Evolutionary conservation across 2,113 vertebrate genomes (phyloP).

Genomic region (Chinchilla lanigera): DNA sequence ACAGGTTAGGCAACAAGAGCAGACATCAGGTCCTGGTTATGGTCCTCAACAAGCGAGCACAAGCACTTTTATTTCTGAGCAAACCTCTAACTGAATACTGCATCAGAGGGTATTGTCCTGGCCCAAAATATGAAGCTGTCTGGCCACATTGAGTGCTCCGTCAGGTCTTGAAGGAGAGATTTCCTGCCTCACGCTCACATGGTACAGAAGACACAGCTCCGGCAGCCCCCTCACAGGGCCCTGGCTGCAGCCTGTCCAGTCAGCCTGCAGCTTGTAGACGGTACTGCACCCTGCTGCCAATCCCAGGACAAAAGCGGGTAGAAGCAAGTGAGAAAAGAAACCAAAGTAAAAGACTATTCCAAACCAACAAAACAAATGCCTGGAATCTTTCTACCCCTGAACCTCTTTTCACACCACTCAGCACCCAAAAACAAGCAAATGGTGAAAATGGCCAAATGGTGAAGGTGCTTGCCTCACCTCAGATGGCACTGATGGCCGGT

Average conservation of each 20-base stretch:
- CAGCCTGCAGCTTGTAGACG: not conserved
- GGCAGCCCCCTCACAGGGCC: not conserved
- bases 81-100: not conserved
- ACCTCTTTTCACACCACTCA: not conserved
- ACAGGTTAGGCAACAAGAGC: not conserved
- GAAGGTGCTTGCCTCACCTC: not conserved
- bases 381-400: not conserved
- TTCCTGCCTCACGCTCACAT: not conserved
- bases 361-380: not conserved
- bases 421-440: not conserved
- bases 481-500: not conserved
- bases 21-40: not conserved
- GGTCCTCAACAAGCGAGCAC: not conserved
- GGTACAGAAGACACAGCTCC: not conserved
- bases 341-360: not conserved
- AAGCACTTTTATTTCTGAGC: not conserved
- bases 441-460: not conserved
- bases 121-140: not conserved
- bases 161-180: not conserved
- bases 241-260: not conserved
- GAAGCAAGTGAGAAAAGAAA: not conserved
- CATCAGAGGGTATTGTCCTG: not conserved
- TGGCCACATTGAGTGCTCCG: not conserved
- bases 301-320: not conserved
- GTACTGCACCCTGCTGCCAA: not conserved